These are phyloP conservation scores for Podiceps cristatus DNA, from an alignment of 2,113 vertebrate genomes.

Conservation along the genomic window DNA sequence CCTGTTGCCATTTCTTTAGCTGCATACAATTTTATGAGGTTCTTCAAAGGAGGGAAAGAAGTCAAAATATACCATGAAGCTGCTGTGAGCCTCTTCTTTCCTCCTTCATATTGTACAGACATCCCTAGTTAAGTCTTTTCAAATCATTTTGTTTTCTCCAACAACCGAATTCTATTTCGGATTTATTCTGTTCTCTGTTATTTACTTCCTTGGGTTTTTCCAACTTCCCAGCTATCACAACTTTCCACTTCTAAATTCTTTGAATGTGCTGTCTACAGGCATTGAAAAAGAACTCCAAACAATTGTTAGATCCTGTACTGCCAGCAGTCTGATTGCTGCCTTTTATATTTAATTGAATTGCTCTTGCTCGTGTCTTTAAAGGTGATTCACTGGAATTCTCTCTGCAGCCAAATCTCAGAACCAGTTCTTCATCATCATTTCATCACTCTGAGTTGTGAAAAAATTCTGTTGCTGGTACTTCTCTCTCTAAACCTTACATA, in stretches of 20 bases:
- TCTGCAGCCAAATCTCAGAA: not conserved
- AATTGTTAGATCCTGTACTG: not conserved
- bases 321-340: not conserved
- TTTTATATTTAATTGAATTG: not conserved
- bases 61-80: not conserved
- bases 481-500: not conserved
- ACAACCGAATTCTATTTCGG: not conserved
- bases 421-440: not conserved
- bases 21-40: not conserved
- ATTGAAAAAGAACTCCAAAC: not conserved
- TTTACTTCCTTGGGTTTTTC: not conserved
- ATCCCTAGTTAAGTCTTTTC: not conserved
- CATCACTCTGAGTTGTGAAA: not conserved
- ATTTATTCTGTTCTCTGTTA: not conserved
- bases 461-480: not conserved
- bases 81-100: not conserved
- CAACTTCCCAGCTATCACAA: not conserved
- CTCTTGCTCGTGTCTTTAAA: conserved; percentile 12
- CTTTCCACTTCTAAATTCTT: not conserved
- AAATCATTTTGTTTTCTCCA: not conserved
- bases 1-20: not conserved
- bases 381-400: not conserved
- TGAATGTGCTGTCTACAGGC: not conserved
- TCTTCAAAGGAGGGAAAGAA: not conserved
- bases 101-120: not conserved